A percentile compares a stretch with the other conserved stretches of the same genome.
Evolutionary conservation across 2,797 vertebrate species (phyloP).

Genomic region (Thripadectes ignobilis): DNA sequence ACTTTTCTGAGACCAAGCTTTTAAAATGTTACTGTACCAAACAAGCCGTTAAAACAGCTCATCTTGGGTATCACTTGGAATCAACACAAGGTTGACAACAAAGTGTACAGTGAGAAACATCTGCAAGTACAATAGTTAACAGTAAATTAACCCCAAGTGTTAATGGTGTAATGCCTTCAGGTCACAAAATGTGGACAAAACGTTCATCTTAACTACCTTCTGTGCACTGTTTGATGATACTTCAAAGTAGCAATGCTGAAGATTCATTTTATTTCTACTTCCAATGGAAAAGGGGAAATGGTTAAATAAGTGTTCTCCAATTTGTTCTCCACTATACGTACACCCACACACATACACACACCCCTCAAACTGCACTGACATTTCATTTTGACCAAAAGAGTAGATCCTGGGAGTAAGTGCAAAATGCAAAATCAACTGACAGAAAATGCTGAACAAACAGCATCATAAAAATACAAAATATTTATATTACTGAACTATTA

Average conservation of each 20-base stretch:
- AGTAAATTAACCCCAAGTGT: slow-evolving; percentile 66
- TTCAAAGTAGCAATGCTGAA: slow-evolving; percentile 78
- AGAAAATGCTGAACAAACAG: slow-evolving; percentile 83
- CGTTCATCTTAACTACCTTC: slow-evolving; percentile 39
- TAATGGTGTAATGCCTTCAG: slow-evolving; percentile 35
- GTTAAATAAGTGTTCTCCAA: slow-evolving; percentile 82
- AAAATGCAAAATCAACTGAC: slow-evolving; percentile 88
- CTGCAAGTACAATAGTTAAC: slow-evolving; percentile 47
- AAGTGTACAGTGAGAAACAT: slow-evolving; percentile 29
- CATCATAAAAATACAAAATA: slow-evolving; percentile 91
- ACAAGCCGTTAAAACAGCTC: not conserved
- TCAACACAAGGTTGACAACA: not conserved
- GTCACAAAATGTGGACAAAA: slow-evolving; percentile 40
- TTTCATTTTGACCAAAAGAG: slow-evolving; percentile 80
- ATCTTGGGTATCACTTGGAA: not conserved
- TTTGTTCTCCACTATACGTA: slow-evolving; percentile 78
- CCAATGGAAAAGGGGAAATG: slow-evolving; percentile 65
- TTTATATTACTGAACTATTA: slow-evolving; percentile 86
- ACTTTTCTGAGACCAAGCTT: slow-evolving; percentile 21
- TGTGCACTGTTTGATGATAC: slow-evolving; percentile 69
- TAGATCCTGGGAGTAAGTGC: slow-evolving; percentile 82
- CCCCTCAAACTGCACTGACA: slow-evolving; percentile 75
- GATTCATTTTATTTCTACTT: slow-evolving; percentile 78
- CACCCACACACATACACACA: slow-evolving; percentile 71
- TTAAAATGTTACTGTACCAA: not conserved